These are phyloP conservation scores for Meleagris gallopavo DNA, from an alignment of 2,113 vertebrate species.

Conservation along the genomic window DNA sequence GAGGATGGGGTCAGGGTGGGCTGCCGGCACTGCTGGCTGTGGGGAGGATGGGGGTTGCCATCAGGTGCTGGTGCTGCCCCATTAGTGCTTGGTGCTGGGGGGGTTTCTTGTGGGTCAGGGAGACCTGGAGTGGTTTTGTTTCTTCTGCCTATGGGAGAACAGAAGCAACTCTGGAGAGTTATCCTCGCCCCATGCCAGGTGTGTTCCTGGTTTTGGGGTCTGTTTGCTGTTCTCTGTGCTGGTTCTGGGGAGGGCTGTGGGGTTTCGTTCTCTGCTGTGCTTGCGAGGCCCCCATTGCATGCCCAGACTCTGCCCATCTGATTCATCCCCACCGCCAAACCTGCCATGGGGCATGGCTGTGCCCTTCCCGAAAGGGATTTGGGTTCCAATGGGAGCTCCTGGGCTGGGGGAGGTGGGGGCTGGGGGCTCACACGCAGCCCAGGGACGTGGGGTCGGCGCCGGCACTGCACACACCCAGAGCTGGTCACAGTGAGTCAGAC, in stretches of 20 bases:
- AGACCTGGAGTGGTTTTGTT: background rate
- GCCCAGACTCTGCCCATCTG: background rate
- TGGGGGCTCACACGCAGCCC: accelerated
- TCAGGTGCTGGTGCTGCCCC: no score
- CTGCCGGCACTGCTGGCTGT: accelerated
- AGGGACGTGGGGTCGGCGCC: background rate
- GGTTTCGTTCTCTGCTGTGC: accelerated
- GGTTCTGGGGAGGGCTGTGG: accelerated
- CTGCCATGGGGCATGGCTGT: accelerated
- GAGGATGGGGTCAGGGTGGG: background rate
- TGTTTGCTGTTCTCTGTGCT: background rate
- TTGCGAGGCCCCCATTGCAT: background rate
- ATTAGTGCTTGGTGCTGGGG: accelerated
- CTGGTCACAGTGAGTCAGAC: background rate
- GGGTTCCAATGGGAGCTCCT: background rate
- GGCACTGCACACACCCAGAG: background rate
- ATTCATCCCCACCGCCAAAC: background rate
- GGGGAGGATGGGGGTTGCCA: background rate
- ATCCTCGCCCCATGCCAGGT: background rate
- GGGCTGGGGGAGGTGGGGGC: background rate
- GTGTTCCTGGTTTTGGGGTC: background rate
- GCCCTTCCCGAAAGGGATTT: background rate
- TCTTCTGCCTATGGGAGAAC: background rate
- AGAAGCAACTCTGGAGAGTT: background rate
- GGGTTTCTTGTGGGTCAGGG: background rate